Evolutionary conservation across 2,113 vertebrate species (phyloP), one percentile per base, ranked within the genome.

Genomic region (Urocitellus parryii): DNA sequence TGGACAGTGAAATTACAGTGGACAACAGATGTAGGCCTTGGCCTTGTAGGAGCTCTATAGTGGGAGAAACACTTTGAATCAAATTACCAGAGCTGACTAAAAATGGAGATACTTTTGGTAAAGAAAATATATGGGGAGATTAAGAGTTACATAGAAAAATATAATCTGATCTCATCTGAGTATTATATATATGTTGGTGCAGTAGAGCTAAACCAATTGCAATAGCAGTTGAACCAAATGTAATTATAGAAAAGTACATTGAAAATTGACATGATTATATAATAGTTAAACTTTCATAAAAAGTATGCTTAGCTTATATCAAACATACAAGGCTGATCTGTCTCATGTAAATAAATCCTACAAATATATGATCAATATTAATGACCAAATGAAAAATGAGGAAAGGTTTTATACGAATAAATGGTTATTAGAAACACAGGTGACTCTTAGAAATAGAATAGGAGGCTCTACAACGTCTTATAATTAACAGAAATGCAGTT

Each of bases 351-450:
- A 87, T 45, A 74, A 13, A 34, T 39, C 6, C 5, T 74, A 34
- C 68, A 80, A 67, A 51, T 94, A 91, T 61, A 67, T 65, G 67
- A 29, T n/a, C 42, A 58, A 92, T 22, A 24, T 79, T 74, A 96
- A 56, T 90, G 82, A 70, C 34, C 37, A 81, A 84, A 45, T 48
- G n/a, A 61, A 73, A 95, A 93, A 65, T 48, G 29, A 73, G 42
- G 58, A 90, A 80, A 67, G 37, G 0, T 48, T 94, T 22, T 84
- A 34, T 65, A 34, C 84, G 45, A 72, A 27, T 73, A 48, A 68
- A 68, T 2, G 25, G 25, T 76, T 95, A 16, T 65, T 91, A 42
- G 85, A 93, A 76, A 42, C 17, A 67, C 42, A 91, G 0, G 20
- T 93, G 79, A 63, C 79, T 61, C 70, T 88, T 63, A 88, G 39